Percentiles rank a stretch among this genome's conserved stretches.
Evolutionary conservation across 1,140 invertebrate species (phyloP).

Genomic region (Phenacoccus solenopsis): DNA sequence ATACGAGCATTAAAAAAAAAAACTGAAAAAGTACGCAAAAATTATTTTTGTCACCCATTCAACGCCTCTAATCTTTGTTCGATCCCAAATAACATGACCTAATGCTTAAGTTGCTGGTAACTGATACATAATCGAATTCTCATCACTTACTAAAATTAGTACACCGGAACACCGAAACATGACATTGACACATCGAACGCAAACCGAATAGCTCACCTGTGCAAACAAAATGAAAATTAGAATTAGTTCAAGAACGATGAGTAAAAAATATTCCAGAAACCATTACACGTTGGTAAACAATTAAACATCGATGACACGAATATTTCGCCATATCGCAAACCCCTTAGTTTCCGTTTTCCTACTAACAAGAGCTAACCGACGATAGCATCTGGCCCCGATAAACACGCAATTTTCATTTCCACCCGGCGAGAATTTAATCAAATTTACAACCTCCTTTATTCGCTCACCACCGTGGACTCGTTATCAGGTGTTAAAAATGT

Average conservation of each 20-base stretch:
- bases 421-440: neutral
- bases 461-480: neutral
- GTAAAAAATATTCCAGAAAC: no score
- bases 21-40: no score
- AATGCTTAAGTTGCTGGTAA: no score
- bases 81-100: no score
- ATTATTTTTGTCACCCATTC: no score
- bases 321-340: neutral
- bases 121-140: no score
- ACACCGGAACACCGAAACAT: no score
- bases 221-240: neutral
- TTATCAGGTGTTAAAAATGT: neutral
- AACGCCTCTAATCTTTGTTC: no score
- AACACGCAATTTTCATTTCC: neutral
- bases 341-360: neutral
- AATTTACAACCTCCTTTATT: neutral
- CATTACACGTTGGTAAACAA: no score
- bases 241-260: neutral
- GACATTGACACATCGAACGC: no score
- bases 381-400: neutral
- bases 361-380: neutral
- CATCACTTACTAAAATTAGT: no score
- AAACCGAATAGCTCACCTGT: neutral
- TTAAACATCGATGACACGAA: neutral
- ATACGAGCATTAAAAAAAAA: no score